Evolutionary conservation across 2,797 vertebrate genomes (phyloP), one percentile per base, ranked within the genome.

Genomic region (Acrossocheilus fasciatus): DNA sequence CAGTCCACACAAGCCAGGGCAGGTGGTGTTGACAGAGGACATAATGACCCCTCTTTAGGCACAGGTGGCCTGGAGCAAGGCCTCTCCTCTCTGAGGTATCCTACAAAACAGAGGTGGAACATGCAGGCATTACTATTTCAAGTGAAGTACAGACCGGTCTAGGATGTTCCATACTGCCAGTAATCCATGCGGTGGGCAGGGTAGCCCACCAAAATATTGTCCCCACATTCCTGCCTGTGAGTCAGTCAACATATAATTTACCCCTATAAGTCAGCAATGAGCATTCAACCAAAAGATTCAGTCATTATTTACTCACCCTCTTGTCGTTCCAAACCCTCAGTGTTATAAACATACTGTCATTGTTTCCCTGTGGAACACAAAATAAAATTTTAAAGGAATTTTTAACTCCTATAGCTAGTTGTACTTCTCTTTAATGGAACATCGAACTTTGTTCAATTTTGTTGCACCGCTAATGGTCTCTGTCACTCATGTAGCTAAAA

Each of bases 11-110:
- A 93, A 93, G 93, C 92, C 89, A 92, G 92, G 90, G 92, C 94
- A 94, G 94, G 93, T 94, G 93, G 91, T 91, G 92, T 92, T 94
- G 94, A 94, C 93, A 94, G 91, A 89, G 91, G 91, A 93, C 91
- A 91, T 93, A 91, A 92, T 94, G 92, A 92, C 93, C 87, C 50
- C 59, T 64, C 68, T 80, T 76, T 72, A 69, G 68, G 88, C 82
- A 76, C 87, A 89, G 85, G 77, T 85, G 86, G 79, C 79, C 54
- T 73, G 18, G 7, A 82, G 83, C 79, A 81, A 36, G 59, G 79
- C 86, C 86, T 85, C 77, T 89, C 62, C 86, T 47, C 26, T 82
- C 23, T 68, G 39, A 86, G 74, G 81, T 86, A 86, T 88, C 78
- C 57, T 50, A 85, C 39, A 50, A 82, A 87, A 82, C 64, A 86